Base-by-base conservation (phyloP, 2,797 vertebrate species). In the Discoglossus pictus region DNA sequence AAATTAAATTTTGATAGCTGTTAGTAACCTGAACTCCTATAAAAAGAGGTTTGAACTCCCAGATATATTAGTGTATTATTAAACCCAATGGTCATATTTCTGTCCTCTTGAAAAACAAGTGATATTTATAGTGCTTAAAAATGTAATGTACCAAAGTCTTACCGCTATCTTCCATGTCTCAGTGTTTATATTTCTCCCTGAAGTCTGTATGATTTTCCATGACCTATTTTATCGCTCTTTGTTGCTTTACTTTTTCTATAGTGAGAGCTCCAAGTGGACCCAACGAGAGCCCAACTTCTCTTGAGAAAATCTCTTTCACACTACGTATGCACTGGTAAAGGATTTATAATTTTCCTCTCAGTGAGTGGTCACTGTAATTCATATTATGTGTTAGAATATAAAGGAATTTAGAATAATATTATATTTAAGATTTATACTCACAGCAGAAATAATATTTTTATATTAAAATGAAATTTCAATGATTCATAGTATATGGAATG, bases 101-200 rank as follows among this genome's bases (percentile, higher is more conserved):
- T 52, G 25, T 52, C 13, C 43, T 21, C 11, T 46, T 46, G 43
- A 46, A 46, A 31, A 20, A 20, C 11, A 20, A 46, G 11, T 21
- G 17, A 52, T 52, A 35, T 52, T 52, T 52, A 52, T 35, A 34
- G 27, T 52, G 13, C 7, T 54, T 54, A 20, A 17, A 43, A 21
- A 48, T 7, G 21, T 9, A 48, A 25, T 2, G 12, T 24, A 25
- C 21, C 23, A 48, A 24, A 48, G 20, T 11, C 6, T 7, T 48
- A n/a, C 46, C 15, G 23, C 7, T 25, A 34, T 38, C 9, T 39
- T 48, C 36, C 15, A 34, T 38, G 43, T 51, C 54, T 51, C 23
- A 40, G 35, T 42, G 24, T 50, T 31, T 58, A 31, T 59, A 48
- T 67, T 50, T 50, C 24, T 48, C 16, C 20, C 7, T 25, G 7